A percentile compares a stretch with the other conserved stretches of the same genome.
phyloP scores from a whole-genome alignment of 2,797 vertebrate species.

The Hippocampus kuda region DNA sequence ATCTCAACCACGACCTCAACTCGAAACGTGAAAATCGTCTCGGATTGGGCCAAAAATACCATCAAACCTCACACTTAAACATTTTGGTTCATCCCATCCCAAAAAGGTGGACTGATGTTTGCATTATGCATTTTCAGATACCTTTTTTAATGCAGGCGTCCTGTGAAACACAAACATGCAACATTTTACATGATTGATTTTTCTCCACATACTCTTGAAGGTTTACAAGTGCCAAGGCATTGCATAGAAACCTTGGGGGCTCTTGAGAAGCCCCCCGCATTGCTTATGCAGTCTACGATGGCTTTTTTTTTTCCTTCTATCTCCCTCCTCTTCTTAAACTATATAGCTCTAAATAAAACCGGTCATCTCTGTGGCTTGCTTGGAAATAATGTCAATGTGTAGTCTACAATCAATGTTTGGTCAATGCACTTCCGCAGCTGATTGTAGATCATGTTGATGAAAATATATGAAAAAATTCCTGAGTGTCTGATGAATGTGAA shows the following conservation, averaged over 20 bases:
- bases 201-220: slow-evolving; percentile 65
- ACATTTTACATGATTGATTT: slow-evolving; percentile 65
- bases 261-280: slow-evolving; percentile 38
- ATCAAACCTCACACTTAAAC: slow-evolving; percentile 29
- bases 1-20: background rate
- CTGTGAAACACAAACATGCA: slow-evolving; percentile 59
- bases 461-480: slow-evolving; percentile 61
- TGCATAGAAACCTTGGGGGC: slow-evolving; percentile 59
- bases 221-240: slow-evolving; percentile 58
- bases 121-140: slow-evolving; percentile 47
- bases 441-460: slow-evolving; percentile 35
- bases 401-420: slow-evolving; percentile 45
- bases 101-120: slow-evolving; percentile 61
- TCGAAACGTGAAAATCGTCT: background rate
- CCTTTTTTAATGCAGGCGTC: slow-evolving; percentile 38
- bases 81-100: slow-evolving; percentile 24
- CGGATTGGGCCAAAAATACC: background rate
- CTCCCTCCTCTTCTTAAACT: slow-evolving; percentile 17
- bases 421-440: slow-evolving; percentile 59
- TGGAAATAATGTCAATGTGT: slow-evolving; percentile 36
- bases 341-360: slow-evolving; percentile 40
- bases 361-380: slow-evolving; percentile 35
- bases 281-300: slow-evolving; percentile 55
- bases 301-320: slow-evolving; percentile 25
- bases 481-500: slow-evolving; percentile 58